phyloP scores from a whole-genome alignment of 2,113 vertebrate species.

The Tylochromis polylepis region DNA sequence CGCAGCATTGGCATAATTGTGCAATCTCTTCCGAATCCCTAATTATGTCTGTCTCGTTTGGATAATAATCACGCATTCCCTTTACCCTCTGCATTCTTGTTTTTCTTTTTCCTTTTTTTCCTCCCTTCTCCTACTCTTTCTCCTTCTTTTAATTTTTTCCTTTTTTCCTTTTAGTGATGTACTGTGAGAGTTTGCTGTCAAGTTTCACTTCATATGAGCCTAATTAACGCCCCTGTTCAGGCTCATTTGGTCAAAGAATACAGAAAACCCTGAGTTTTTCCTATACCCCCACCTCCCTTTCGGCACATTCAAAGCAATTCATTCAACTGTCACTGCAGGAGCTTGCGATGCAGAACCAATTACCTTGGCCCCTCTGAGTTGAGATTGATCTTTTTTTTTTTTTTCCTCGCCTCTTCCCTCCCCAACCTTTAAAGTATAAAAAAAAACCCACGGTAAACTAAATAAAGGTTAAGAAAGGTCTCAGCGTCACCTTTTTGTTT shows the following conservation, averaged over 20 bases:
- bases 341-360: constrained; percentile 81
- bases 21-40: constrained; percentile 62
- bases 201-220: constrained; percentile 73
- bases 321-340: constrained; percentile 79
- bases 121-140: background rate
- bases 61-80: constrained; percentile 68
- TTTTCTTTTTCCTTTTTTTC: background rate
- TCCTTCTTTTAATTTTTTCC: constrained; percentile 3
- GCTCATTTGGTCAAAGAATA: constrained; percentile 80
- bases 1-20: constrained; percentile 58
- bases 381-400: constrained; percentile 75
- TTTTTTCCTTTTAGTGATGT: constrained; percentile 52
- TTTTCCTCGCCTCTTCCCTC: constrained; percentile 42
- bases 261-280: constrained; percentile 64
- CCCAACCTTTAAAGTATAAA: constrained; percentile 66
- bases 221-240: constrained; percentile 80
- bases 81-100: constrained; percentile 48
- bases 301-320: constrained; percentile 76
- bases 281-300: constrained; percentile 49
- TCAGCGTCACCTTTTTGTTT: constrained; percentile 79
- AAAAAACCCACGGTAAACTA: constrained; percentile 70
- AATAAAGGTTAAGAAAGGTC: constrained; percentile 79
- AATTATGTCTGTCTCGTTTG: constrained; percentile 69
- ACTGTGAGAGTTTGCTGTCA: constrained; percentile 74
- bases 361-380: constrained; percentile 73